A percentile compares a stretch with the other conserved stretches of the same genome.
Evolutionary conservation across 2,113 vertebrate species (phyloP).

Genomic region (Terrapene triunguis): DNA sequence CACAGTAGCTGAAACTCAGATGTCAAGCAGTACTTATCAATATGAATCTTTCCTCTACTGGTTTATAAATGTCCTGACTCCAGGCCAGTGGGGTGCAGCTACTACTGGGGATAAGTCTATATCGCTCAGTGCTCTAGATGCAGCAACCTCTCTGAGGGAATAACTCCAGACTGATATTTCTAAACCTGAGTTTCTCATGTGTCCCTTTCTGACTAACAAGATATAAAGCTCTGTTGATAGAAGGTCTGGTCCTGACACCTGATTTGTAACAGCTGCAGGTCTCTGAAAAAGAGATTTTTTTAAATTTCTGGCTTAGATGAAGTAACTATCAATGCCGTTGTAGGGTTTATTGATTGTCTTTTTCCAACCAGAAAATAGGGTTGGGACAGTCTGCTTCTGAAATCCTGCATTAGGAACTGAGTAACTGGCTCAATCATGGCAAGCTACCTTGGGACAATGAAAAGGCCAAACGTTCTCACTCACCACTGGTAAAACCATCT

Average conservation of each 20-base stretch:
- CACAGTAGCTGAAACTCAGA: constrained; percentile 19
- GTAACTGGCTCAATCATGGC: background rate
- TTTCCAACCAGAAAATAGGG: background rate
- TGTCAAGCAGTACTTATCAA: background rate
- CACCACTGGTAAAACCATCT: background rate
- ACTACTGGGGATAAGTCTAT: background rate
- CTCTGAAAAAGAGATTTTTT: background rate
- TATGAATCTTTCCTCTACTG: background rate
- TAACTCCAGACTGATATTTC: background rate
- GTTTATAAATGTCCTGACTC: background rate
- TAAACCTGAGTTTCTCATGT: background rate
- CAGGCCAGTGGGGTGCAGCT: background rate
- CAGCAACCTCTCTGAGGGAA: background rate
- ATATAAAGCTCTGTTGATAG: background rate
- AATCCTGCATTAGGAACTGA: background rate
- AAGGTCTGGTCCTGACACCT: background rate
- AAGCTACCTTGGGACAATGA: background rate
- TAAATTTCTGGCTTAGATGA: background rate
- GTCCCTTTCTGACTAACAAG: background rate
- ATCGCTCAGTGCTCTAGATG: background rate
- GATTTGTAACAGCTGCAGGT: background rate
- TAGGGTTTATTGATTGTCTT: background rate
- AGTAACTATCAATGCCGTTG: background rate
- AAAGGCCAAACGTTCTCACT: background rate
- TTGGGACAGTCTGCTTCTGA: background rate